Percentiles rank a stretch among this genome's conserved stretches.
phyloP scores from a whole-genome alignment of 2,113 vertebrate genomes.

The Buteo buteo region DNA sequence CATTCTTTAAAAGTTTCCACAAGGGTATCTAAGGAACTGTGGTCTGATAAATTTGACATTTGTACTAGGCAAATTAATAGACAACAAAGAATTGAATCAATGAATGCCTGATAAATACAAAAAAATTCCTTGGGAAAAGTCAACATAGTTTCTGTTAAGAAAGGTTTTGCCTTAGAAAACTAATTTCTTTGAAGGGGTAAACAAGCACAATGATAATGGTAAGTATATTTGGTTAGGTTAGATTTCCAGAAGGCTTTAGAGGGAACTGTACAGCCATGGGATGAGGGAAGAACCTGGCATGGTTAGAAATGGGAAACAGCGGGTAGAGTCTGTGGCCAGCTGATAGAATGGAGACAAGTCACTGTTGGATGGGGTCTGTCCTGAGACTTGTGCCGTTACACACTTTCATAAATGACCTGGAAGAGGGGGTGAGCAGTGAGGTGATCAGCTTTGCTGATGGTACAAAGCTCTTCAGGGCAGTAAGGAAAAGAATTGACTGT shows the following conservation, averaged over 20 bases:
- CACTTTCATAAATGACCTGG: not conserved
- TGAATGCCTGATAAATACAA: not conserved
- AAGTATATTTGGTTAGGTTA: not conserved
- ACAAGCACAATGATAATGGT: not conserved
- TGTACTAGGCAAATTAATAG: not conserved
- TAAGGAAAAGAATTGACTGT: not conserved
- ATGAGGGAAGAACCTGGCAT: not conserved
- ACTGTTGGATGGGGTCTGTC: not conserved
- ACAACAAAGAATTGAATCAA: not conserved
- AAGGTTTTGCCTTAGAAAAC: not conserved
- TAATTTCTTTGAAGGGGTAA: not conserved
- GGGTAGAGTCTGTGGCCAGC: not conserved
- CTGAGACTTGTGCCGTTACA: not conserved
- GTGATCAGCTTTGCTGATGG: not conserved
- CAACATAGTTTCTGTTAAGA: not conserved
- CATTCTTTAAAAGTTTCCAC: not conserved
- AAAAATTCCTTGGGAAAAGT: not conserved
- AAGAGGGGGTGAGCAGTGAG: not conserved
- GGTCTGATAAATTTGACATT: not conserved
- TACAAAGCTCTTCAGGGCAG: not conserved
- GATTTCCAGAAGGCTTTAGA: not conserved
- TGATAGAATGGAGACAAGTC: not conserved
- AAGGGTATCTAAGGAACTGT: not conserved
- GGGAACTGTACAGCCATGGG: not conserved
- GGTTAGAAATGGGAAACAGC: not conserved